A percentile compares a stretch with the other conserved stretches of the same genome.
These are phyloP conservation scores for Peromyscus melanophrys DNA, from an alignment of 2,797 vertebrate species.

Conservation along the genomic window DNA sequence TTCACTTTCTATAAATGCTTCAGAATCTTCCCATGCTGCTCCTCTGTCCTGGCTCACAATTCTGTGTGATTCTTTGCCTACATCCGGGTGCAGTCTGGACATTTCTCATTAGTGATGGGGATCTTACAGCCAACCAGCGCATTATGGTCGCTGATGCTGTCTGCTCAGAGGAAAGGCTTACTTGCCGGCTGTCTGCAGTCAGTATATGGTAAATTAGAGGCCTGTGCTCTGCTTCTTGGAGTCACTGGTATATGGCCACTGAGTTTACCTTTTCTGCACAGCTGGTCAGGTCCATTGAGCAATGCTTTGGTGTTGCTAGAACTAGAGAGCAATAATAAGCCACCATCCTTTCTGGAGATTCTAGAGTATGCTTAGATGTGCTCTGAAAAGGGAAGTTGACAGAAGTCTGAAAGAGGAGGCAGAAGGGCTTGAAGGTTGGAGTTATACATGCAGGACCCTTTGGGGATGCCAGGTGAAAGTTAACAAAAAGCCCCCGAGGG, in stretches of 20 bases:
- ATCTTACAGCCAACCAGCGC: not conserved
- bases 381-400: not conserved
- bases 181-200: not conserved
- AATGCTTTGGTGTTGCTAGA: not conserved
- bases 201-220: not conserved
- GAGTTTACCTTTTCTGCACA: not conserved
- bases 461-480: no score
- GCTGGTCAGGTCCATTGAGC: not conserved
- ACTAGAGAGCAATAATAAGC: not conserved
- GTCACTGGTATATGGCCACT: accelerated
- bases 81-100: accelerated
- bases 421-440: not conserved
- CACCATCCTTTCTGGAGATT: not conserved
- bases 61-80: not conserved
- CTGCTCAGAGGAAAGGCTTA: accelerated
- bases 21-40: not conserved
- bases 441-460: not conserved
- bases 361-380: not conserved
- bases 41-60: not conserved
- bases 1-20: not conserved
- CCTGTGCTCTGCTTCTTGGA: not conserved
- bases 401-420: not conserved
- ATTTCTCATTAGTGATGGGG: accelerated
- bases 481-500: not conserved
- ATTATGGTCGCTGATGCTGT: no score